Conservation (phyloP, 2,888 invertebrate genomes). For the Drosophila robusta region DNA sequence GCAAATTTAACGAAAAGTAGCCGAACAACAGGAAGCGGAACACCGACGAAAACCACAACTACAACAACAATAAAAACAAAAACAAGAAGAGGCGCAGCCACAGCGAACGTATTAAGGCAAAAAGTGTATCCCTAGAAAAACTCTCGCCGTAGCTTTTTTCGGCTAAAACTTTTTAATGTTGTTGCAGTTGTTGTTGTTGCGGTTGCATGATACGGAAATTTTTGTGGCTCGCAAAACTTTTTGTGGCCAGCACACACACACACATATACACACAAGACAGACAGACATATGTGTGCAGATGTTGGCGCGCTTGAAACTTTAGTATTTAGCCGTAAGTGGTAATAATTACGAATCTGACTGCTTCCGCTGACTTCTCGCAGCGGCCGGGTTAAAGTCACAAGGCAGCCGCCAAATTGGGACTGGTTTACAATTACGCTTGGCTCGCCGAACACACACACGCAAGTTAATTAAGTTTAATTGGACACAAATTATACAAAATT, state of each 20-base stretch:
- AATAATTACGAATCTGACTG: constrained; percentile 71
- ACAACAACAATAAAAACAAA: constrained; percentile 26
- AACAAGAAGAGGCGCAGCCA: constrained; percentile 14
- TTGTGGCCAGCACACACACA: constrained; percentile 34
- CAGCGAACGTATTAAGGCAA: constrained; percentile 65
- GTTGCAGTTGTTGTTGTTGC: constrained; percentile 38
- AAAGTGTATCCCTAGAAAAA: constrained; percentile 65
- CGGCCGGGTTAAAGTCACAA: constrained; percentile 25
- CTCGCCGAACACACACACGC: constrained; percentile 12
- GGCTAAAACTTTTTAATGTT: constrained; percentile 64
- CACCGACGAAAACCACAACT: constrained; percentile 20
- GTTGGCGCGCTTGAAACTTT: constrained; percentile 30
- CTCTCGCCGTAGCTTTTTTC: constrained; percentile 33
- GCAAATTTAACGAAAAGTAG: constrained; percentile 25
- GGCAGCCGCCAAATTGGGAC: constrained; percentile 10
- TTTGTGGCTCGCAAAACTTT: constrained; percentile 61
- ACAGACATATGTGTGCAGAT: constrained; percentile 3
- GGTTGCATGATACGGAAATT: constrained; percentile 74
- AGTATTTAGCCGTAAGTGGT: constrained; percentile 81
- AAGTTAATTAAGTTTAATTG: constrained; percentile 81
- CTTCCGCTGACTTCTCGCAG: constrained; percentile 6
- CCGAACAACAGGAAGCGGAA: constrained; percentile 3
- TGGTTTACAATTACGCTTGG: constrained; percentile 36
- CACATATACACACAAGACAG: constrained; percentile 9
- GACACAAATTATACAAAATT: constrained; percentile 73